A percentile compares a stretch with the other conserved stretches of the same genome.
These are phyloP conservation scores for Oncopodura yosiiana DNA, from an alignment of 1,140 invertebrate species.

Conservation along the genomic window DNA sequence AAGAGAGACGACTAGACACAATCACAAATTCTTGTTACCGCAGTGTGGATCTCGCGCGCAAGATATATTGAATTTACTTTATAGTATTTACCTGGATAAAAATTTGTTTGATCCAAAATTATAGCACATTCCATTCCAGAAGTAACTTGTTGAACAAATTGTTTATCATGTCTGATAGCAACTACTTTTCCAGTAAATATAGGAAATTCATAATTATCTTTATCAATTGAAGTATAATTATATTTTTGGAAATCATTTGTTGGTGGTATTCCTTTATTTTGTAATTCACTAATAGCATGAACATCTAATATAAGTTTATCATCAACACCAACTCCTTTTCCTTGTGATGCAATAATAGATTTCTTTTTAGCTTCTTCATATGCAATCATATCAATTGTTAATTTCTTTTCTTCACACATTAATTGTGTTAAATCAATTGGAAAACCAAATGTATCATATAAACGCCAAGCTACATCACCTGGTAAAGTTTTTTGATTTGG, in stretches of 20 bases:
- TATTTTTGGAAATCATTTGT: conserved; percentile 93
- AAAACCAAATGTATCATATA: conserved; percentile 99
- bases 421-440: conserved; percentile 93
- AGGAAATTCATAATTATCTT: conserved; percentile 56
- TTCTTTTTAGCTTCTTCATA: conserved; percentile 89
- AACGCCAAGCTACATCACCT: conserved; percentile 90
- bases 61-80: not conserved
- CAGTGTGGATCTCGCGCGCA: not conserved
- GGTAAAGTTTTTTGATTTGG: conserved; percentile 38
- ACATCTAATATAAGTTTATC: conserved; percentile 65
- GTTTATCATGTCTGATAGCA: conserved; percentile 61
- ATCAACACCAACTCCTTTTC: conserved; percentile 17
- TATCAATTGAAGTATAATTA: conserved; percentile 60
- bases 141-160: conserved; percentile 74
- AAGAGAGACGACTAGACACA: not conserved
- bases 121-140: conserved; percentile 85
- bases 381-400: conserved; percentile 71
- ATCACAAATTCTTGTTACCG: too few relatives aligned
- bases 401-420: conserved; percentile 92
- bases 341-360: conserved; percentile 44
- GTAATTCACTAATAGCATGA: conserved; percentile 85
- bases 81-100: too few relatives aligned
- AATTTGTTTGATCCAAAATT: conserved; percentile 75
- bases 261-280: conserved; percentile 60
- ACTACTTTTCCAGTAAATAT: conserved; percentile 56